Evolutionary conservation across 2,888 invertebrate species (phyloP).

Genomic region (Teinopalpus imperialis): DNA sequence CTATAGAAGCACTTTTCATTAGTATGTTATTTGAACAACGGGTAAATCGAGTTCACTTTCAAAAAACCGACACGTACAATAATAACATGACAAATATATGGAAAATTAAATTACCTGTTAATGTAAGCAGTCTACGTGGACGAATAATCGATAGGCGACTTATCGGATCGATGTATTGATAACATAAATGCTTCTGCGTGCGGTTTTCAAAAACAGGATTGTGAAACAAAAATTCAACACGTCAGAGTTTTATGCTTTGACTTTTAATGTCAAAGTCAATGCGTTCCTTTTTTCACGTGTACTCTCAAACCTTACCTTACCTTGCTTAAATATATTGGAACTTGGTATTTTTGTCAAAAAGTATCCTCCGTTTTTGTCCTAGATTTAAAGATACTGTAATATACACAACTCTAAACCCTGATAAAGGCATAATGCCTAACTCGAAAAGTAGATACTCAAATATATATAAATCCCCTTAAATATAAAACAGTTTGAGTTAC

Average conservation of each 20-base stretch:
- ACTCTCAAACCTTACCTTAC: too few species aligned
- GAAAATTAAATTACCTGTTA: constrained; percentile 53
- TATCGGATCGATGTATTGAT: constrained; percentile 59
- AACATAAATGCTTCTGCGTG: constrained; percentile 33
- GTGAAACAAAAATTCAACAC: constrained; percentile 27
- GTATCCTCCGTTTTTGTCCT: too few species aligned
- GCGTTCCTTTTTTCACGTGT: constrained; percentile 9
- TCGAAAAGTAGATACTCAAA: too few species aligned
- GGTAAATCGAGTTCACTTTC: constrained; percentile 5
- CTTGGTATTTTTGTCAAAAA: too few species aligned
- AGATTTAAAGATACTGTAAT: too few species aligned
- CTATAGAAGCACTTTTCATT: background rate
- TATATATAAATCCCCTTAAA: too few species aligned
- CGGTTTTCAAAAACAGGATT: constrained; percentile 25
- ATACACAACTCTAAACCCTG: too few species aligned
- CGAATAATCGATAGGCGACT: constrained; percentile 47
- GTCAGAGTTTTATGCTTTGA: constrained; percentile 27
- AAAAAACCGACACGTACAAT: constrained; percentile 27
- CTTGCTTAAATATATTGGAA: too few species aligned
- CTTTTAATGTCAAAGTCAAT: constrained; percentile 2
- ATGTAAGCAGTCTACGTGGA: constrained; percentile 59
- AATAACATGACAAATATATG: constrained; percentile 36
- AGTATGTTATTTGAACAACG: background rate
- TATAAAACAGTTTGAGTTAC: too few species aligned
- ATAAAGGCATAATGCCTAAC: too few species aligned